Base-by-base conservation (phyloP, 2,797 vertebrate genomes). In the Anas bahamensis region DNA sequence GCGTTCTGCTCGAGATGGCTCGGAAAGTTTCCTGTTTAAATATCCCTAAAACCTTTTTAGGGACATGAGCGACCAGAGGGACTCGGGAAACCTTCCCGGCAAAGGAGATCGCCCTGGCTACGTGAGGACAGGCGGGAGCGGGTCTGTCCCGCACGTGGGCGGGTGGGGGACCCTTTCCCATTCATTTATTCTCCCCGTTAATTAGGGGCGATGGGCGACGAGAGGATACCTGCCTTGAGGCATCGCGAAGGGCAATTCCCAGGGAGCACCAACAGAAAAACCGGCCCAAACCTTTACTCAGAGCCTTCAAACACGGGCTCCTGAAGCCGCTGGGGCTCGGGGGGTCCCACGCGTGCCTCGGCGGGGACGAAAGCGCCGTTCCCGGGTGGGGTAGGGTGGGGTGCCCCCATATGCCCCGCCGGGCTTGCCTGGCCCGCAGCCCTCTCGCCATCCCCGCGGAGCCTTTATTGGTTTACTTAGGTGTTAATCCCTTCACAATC, bases 401-500 rank as follows among this genome's bases (percentile, higher is more conserved):
- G 17, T 39, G 60, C 41, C 9, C 28, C 61, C 61, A 42, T 64
- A 10, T 14, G 61, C 50, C 21, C 39, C 41, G 39, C 39, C 61
- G 61, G 39, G 39, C 18, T 64, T 31, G 74, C 88, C 94, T 37
- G 48, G 90, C 89, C 61, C 57, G 82, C 96, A 91, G 95, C 96
- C 86, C 94, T 88, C 94, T 94, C 90, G 71, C 95, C 96, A 93
- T 86, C 88, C 80, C 44, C 15, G 81, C 55, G 37, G 80, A 83
- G 95, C 93, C 93, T 96, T 97, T 97, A 97, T 97, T 96, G 96
- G 96, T 97, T 98, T 97, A 98, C 94, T 97, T 96, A 97, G 93
- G 97, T 97, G 98, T 96, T 98, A 98, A 98, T 98, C 98, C 97
- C 88, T 83, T 80, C 93, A 97, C 97, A 98, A 98, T 97, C 84